Percentiles rank a stretch among this genome's conserved stretches.
phyloP scores from a whole-genome alignment of 2,888 invertebrate species.

The Lordiphosa fenestrarum region DNA sequence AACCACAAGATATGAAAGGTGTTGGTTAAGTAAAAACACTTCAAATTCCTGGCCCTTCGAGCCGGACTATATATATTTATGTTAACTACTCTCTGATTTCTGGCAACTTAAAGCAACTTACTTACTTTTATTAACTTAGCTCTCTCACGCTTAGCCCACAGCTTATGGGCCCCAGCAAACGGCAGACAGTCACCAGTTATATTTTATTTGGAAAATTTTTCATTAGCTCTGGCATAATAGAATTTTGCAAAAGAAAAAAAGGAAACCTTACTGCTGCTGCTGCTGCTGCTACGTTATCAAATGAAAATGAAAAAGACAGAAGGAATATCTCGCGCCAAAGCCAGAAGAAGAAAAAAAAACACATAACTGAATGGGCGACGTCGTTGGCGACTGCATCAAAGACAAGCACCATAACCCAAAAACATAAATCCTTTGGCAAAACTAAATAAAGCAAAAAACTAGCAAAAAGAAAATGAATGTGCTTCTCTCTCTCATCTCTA shows the following conservation, averaged over 20 bases:
- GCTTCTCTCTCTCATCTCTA: slow-evolving; percentile 1
- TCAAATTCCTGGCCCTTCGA: slow-evolving; percentile 9
- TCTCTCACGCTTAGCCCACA: too few species aligned
- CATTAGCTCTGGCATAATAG: slow-evolving; percentile 17
- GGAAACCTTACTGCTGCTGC: too few species aligned
- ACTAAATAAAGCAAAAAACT: slow-evolving; percentile 58
- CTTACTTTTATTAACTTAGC: too few species aligned
- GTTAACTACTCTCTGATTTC: too few species aligned
- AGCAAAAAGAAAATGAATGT: slow-evolving; percentile 53
- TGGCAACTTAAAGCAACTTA: too few species aligned
- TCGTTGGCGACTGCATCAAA: slow-evolving; percentile 42
- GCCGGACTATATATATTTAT: too few species aligned
- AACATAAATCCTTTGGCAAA: slow-evolving; percentile 67
- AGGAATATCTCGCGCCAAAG: slow-evolving; percentile 3
- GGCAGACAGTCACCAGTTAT: too few species aligned
- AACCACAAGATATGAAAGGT: too few species aligned
- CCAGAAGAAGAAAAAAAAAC: neutral
- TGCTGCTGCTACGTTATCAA: too few species aligned
- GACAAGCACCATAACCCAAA: slow-evolving; percentile 69
- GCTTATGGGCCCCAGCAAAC: too few species aligned
- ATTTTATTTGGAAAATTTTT: slow-evolving; percentile 10
- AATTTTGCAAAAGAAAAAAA: slow-evolving; percentile 2
- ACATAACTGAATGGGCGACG: slow-evolving; percentile 3
- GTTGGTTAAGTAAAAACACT: neutral
- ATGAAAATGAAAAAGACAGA: slow-evolving; percentile 17